These are phyloP conservation scores for Drosophila guanche DNA, from an alignment of 1,140 invertebrate species.

Conservation along the genomic window DNA sequence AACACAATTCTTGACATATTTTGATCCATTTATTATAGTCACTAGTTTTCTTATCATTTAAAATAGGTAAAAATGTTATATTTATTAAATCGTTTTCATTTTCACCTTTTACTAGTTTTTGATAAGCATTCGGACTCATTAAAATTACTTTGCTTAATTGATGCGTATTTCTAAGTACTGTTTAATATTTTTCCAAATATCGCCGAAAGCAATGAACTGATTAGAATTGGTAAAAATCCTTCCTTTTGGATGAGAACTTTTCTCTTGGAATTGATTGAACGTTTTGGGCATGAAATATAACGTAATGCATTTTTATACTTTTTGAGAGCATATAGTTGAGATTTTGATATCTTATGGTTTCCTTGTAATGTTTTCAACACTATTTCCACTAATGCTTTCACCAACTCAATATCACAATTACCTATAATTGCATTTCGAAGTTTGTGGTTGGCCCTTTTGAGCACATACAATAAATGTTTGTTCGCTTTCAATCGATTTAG, in stretches of 20 bases:
- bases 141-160: no score
- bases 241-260: neutral
- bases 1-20: neutral
- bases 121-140: no score
- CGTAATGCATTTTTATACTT: conserved; percentile 14
- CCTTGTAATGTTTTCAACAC: conserved; percentile 3
- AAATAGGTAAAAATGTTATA: no score
- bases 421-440: conserved; percentile 7
- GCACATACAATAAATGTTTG: conserved; percentile 14
- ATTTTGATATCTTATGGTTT: neutral
- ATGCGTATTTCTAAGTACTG: no score
- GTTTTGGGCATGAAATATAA: conserved; percentile 5
- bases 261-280: neutral
- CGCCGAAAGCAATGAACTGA: neutral
- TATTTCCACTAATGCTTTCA: conserved; percentile 3
- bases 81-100: no score
- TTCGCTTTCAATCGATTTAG: conserved; percentile 12
- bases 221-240: neutral
- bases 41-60: conserved; percentile 9
- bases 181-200: neutral
- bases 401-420: neutral
- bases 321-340: neutral
- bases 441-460: neutral
- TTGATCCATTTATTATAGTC: conserved; percentile 10
- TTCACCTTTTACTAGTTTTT: no score